Evolutionary conservation across 2,113 vertebrate genomes (phyloP).

Genomic region (Toxotes jaculatrix): DNA sequence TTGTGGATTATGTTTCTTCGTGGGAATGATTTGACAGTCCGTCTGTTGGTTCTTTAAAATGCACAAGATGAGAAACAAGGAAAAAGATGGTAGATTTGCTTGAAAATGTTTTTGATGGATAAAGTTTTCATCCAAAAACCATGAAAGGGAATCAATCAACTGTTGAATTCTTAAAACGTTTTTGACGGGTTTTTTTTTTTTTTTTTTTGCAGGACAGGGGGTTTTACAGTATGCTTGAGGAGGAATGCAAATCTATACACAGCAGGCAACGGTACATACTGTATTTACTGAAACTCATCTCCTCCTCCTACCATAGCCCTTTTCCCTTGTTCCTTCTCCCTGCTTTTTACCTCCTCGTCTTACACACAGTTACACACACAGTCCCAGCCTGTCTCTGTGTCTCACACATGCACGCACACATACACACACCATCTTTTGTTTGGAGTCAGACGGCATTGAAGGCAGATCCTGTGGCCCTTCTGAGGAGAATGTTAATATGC

Average conservation of each 20-base stretch:
- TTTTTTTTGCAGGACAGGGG: not conserved
- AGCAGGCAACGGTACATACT: not conserved
- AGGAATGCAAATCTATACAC: conserved; percentile 13
- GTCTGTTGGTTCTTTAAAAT: not conserved
- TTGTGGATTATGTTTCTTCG: not conserved
- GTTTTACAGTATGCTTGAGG: not conserved
- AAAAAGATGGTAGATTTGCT: not conserved
- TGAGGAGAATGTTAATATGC: conserved; percentile 83
- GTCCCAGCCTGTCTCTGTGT: conserved; percentile 36
- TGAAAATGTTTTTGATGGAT: not conserved
- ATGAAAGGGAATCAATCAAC: not conserved
- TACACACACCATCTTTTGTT: conserved; percentile 79
- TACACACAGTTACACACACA: conserved; percentile 57
- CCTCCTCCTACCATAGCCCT: conserved; percentile 33
- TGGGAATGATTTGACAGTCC: not conserved
- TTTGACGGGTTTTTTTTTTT: not conserved
- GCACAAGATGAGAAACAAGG: not conserved
- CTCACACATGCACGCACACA: conserved; percentile 43
- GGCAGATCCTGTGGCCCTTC: conserved; percentile 80
- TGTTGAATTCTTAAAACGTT: not conserved
- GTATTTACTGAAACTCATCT: conserved; percentile 32
- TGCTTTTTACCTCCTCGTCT: conserved; percentile 52
- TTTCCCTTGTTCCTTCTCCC: conserved; percentile 45
- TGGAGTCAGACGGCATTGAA: conserved; percentile 82
- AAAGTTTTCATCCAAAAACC: conserved; percentile 2